phyloP scores from a whole-genome alignment of 2,888 invertebrate species.

The Tiphia femorata region DNA sequence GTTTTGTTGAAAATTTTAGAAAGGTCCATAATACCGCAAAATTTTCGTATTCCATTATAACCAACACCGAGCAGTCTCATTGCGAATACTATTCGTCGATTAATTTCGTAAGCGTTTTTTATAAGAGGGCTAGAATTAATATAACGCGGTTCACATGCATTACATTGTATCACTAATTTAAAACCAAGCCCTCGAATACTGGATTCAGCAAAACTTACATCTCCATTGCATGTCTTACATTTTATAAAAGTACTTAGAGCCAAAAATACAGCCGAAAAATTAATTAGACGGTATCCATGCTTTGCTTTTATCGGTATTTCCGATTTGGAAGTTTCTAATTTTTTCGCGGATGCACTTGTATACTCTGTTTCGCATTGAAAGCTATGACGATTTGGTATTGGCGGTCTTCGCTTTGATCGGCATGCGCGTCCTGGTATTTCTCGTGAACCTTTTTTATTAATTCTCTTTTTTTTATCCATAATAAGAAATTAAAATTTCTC shows the following conservation, averaged over 20 bases:
- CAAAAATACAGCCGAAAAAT: constrained; percentile 6
- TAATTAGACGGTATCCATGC: constrained; percentile 8
- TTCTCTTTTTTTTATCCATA: background rate
- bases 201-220: constrained; percentile 14
- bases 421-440: background rate
- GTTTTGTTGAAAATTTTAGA: background rate
- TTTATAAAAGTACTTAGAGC: background rate
- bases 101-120: constrained; percentile 7
- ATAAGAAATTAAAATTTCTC: background rate
- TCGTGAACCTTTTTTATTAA: constrained; percentile 2
- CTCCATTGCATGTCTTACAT: constrained; percentile 12
- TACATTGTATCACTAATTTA: constrained; percentile 3
- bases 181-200: constrained; percentile 2
- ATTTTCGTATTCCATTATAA: constrained; percentile 3
- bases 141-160: constrained; percentile 9
- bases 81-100: constrained; percentile 7
- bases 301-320: constrained; percentile 2
- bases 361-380: constrained; percentile 3
- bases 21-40: constrained; percentile 8
- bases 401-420: background rate
- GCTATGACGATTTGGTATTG: constrained; percentile 1
- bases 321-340: constrained; percentile 5
- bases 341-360: constrained; percentile 17
- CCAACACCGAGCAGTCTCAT: constrained; percentile 13
- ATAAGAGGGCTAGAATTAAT: constrained; percentile 9